Conservation (phyloP, 2,888 invertebrate genomes). For the Pogonocherus hispidulus region DNA sequence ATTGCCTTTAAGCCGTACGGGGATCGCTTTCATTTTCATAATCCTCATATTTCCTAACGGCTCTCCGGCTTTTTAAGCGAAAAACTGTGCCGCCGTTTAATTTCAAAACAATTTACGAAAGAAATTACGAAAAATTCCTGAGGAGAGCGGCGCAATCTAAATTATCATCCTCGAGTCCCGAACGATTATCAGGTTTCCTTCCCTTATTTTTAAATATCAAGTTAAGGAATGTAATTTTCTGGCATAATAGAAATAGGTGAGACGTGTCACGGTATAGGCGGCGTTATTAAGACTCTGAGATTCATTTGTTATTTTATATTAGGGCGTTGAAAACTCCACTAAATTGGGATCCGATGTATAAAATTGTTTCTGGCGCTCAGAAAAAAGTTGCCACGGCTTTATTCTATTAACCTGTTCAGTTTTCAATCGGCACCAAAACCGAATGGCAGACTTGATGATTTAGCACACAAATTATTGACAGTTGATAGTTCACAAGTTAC, state of each 20-base stretch:
- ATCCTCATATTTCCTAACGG: slow-evolving; percentile 34
- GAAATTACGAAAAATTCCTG: slow-evolving; percentile 34
- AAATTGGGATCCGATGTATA: no score
- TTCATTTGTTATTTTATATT: not conserved
- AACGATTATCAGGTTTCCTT: slow-evolving; percentile 34
- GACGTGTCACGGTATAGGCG: not conserved
- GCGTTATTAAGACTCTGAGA: slow-evolving; percentile 16
- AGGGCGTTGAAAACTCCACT: not conserved
- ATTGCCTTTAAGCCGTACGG: slow-evolving; percentile 6
- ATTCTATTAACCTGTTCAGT: no score
- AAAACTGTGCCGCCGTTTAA: slow-evolving; percentile 28
- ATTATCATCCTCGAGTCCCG: slow-evolving; percentile 26
- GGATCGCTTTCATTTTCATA: slow-evolving; percentile 34
- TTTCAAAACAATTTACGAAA: slow-evolving; percentile 36
- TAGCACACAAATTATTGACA: no score
- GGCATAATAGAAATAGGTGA: slow-evolving; percentile 32
- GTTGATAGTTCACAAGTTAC: no score
- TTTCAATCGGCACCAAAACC: no score
- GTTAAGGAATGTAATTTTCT: slow-evolving; percentile 29
- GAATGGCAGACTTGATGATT: no score
- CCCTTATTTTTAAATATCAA: slow-evolving; percentile 33
- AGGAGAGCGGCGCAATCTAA: slow-evolving; percentile 32
- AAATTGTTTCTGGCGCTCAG: no score
- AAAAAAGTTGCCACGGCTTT: no score
- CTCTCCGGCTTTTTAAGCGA: slow-evolving; percentile 8